Conservation (phyloP, 2,888 invertebrate genomes). For the Drosophila sordidula region DNA sequence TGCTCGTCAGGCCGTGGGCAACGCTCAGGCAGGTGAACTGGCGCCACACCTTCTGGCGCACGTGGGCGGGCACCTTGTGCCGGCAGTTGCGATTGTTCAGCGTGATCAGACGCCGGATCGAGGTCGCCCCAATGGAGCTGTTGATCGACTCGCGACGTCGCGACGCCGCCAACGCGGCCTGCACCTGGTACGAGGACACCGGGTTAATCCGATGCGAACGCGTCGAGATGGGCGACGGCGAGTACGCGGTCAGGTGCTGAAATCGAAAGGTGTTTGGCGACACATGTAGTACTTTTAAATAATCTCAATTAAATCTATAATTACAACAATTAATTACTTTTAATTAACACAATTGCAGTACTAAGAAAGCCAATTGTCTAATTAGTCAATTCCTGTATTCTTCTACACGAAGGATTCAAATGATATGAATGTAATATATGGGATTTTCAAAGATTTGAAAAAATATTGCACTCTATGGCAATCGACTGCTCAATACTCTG, state of each 20-base stretch:
- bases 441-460: too few species aligned
- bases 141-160: conserved; percentile 89
- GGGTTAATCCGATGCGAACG: conserved; percentile 86
- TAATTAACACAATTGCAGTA: too few species aligned
- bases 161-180: conserved; percentile 83
- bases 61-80: conserved; percentile 83
- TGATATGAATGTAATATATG: too few species aligned
- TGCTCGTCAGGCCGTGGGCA: conserved; percentile 82
- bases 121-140: conserved; percentile 91
- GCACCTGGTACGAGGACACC: conserved; percentile 84
- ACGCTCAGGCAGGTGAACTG: conserved; percentile 83
- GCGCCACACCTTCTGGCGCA: conserved; percentile 82
- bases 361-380: too few species aligned
- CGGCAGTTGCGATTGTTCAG: conserved; percentile 86
- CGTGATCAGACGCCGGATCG: conserved; percentile 90
- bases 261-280: neutral
- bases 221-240: conserved; percentile 88
- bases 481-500: too few species aligned
- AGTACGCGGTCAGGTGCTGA: conserved; percentile 87
- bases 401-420: too few species aligned
- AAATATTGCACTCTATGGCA: too few species aligned
- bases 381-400: too few species aligned
- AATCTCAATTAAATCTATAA: too few species aligned
- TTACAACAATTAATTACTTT: too few species aligned
- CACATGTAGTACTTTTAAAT: too few species aligned